Conservation (phyloP, 2,113 vertebrate genomes). For the Meleagris gallopavo region DNA sequence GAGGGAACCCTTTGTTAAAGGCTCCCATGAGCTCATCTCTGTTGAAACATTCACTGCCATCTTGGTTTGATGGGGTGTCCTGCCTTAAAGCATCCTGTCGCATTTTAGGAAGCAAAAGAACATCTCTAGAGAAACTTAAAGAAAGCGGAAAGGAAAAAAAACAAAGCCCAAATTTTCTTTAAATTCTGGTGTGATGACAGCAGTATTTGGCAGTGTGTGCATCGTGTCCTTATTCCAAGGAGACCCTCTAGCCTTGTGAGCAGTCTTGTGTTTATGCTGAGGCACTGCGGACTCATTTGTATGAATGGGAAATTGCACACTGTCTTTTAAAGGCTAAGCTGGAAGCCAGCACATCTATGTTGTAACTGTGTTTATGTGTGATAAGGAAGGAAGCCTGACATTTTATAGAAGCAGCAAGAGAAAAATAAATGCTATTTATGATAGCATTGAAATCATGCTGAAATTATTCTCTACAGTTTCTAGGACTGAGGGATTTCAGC, state of each 20-base stretch:
- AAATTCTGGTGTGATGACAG: not conserved
- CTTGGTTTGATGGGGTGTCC: not conserved
- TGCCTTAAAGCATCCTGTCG: not conserved
- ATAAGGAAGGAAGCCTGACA: not conserved
- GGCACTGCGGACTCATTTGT: not conserved
- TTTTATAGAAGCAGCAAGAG: not conserved
- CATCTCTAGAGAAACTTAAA: not conserved
- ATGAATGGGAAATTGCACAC: not conserved
- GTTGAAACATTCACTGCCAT: not conserved
- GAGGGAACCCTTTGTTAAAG: conserved; percentile 3
- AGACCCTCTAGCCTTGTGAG: not conserved
- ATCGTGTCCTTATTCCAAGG: not conserved
- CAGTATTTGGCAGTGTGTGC: not conserved
- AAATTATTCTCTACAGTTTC: not conserved
- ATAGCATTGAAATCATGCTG: accelerated
- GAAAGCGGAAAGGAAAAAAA: not conserved
- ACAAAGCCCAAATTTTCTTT: not conserved
- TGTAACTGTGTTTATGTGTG: not conserved
- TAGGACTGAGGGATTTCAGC: not conserved
- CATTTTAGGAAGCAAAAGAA: not conserved
- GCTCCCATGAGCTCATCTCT: not conserved
- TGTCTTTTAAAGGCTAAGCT: not conserved
- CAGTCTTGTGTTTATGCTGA: not conserved
- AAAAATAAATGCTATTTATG: not conserved
- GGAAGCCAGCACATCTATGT: not conserved